Percentiles rank a stretch among this genome's conserved stretches.
Evolutionary conservation across 37 sponge, comb jelly and placozoan species (phyloP).

Genomic region (Spongia lamella): DNA sequence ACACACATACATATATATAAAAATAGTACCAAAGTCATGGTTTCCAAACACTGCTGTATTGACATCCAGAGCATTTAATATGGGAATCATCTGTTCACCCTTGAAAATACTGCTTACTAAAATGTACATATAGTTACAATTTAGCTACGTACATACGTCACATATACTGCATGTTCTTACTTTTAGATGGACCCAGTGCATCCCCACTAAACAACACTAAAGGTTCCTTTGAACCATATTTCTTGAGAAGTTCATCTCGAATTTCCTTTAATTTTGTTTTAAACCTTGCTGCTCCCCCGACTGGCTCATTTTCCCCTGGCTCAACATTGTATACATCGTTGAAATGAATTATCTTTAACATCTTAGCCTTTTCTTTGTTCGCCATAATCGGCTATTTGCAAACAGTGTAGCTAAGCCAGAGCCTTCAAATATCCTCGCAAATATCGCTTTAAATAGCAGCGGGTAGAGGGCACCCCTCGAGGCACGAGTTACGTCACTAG

Average conservation of each 20-base stretch:
- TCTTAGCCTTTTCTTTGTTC: slow-evolving; percentile 18
- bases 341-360: slow-evolving; percentile 76
- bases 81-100: slow-evolving; percentile 81
- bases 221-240: slow-evolving; percentile 35
- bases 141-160: too few relatives aligned
- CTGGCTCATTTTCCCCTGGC: slow-evolving; percentile 53
- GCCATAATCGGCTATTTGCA: too few relatives aligned
- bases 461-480: too few relatives aligned
- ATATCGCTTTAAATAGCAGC: too few relatives aligned
- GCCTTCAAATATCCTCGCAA: too few relatives aligned
- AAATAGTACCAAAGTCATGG: slow-evolving; percentile 79
- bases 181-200: slow-evolving; percentile 70
- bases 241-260: too few relatives aligned
- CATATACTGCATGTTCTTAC: too few relatives aligned
- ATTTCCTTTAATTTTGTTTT: slow-evolving; percentile 44
- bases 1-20: too few relatives aligned
- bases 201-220: slow-evolving; percentile 83
- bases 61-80: slow-evolving; percentile 64
- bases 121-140: too few relatives aligned
- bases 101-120: slow-evolving; percentile 71
- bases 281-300: slow-evolving; percentile 80
- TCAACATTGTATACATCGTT: slow-evolving; percentile 86
- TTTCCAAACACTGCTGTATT: slow-evolving; percentile 81
- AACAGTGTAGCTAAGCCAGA: too few relatives aligned
- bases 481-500: too few relatives aligned